Percentiles rank a stretch among this genome's conserved stretches.
These are phyloP conservation scores for Pandion haliaetus DNA, from an alignment of 2,113 vertebrate species.

Conservation along the genomic window DNA sequence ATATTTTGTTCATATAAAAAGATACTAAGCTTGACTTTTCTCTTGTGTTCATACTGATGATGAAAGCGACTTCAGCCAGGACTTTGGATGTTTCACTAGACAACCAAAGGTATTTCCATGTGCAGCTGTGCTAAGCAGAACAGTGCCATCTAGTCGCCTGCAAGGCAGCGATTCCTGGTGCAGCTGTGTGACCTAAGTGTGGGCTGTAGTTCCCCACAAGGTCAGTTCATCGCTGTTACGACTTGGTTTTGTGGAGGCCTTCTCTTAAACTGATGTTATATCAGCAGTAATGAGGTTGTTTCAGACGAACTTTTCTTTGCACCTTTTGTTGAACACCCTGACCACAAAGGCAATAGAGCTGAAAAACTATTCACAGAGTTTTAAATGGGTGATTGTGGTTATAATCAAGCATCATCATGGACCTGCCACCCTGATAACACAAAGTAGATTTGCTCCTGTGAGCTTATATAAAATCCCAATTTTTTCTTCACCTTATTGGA, in stretches of 20 bases:
- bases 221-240: background rate
- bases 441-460: background rate
- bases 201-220: background rate
- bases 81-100: background rate
- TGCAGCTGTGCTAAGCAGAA: background rate
- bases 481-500: background rate
- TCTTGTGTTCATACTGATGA: background rate
- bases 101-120: background rate
- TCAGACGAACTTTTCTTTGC: background rate
- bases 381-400: background rate
- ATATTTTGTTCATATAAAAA: background rate
- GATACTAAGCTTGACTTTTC: background rate
- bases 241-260: background rate
- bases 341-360: background rate
- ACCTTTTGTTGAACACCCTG: background rate
- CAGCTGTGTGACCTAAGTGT: rapidly evolving
- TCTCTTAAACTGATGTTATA: background rate
- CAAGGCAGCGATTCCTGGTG: rapidly evolving
- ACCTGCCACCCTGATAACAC: background rate
- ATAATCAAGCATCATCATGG: background rate
- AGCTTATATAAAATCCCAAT: background rate
- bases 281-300: background rate
- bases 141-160: slow-evolving; percentile 6
- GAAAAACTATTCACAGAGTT: background rate
- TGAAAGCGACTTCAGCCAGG: background rate